Conservation (phyloP, 2,113 vertebrate species). For the Chaetops frenatus region DNA sequence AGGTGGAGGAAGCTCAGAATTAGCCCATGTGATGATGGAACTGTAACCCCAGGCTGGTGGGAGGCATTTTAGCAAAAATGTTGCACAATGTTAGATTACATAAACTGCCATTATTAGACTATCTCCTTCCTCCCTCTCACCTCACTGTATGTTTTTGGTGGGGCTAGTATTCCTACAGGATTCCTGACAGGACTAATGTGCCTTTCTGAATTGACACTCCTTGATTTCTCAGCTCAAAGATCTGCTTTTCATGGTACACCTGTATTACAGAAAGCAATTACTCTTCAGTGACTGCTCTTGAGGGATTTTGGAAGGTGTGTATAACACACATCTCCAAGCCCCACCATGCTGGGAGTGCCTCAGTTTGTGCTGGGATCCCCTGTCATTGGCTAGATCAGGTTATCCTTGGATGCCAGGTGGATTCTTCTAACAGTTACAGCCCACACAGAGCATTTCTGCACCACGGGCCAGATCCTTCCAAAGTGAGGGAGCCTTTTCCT, state of each 20-base stretch:
- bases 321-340: background rate
- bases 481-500: background rate
- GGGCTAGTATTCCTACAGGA: background rate
- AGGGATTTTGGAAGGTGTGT: background rate
- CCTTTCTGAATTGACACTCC: background rate
- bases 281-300: background rate
- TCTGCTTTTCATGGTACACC: background rate
- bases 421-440: background rate
- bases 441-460: background rate
- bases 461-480: background rate
- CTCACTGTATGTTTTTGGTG: background rate
- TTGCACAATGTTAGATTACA: background rate
- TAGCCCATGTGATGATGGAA: background rate
- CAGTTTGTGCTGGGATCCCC: background rate
- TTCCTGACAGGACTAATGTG: background rate
- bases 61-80: background rate
- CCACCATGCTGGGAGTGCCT: background rate
- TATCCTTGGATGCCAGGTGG: background rate
- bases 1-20: background rate
- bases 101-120: background rate
- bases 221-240: background rate
- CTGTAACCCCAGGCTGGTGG: background rate
- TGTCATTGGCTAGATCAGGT: background rate
- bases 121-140: background rate
- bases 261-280: background rate